Percentiles rank a stretch among this genome's conserved stretches.
Conservation (phyloP, 2,888 invertebrate genomes). For the Drosophila monieri region DNA sequence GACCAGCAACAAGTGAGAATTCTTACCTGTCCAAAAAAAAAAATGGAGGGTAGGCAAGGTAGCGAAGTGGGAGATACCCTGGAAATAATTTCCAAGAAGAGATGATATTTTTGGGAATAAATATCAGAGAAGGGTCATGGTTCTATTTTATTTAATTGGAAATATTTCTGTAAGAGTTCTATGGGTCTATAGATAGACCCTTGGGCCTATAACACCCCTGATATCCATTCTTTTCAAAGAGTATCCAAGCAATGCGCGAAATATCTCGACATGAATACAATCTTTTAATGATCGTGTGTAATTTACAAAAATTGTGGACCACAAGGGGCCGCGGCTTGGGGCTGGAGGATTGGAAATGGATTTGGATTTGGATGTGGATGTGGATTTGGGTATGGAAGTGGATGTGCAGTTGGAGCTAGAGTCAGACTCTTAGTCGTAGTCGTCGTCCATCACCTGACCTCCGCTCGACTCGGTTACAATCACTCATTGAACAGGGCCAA, state of each 20-base stretch:
- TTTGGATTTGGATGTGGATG: conserved; percentile 17
- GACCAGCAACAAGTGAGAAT: conserved; percentile 37
- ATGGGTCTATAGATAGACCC: no score
- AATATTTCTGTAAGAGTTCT: no score
- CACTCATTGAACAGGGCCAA: conserved; percentile 60
- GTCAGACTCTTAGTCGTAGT: conserved; percentile 38
- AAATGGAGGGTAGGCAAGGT: rapidly evolving
- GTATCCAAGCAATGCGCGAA: conserved; percentile 50
- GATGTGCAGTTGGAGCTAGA: conserved; percentile 18
- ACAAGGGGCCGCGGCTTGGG: conserved; percentile 42
- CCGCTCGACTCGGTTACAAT: conserved; percentile 66
- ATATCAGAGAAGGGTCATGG: no score
- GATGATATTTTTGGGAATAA: background rate
- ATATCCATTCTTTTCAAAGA: background rate
- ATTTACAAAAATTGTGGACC: conserved; percentile 76
- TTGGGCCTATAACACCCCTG: no score
- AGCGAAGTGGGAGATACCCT: background rate
- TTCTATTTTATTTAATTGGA: no score
- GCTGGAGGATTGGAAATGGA: conserved; percentile 12
- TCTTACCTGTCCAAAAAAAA: conserved; percentile 8
- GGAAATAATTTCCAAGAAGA: background rate
- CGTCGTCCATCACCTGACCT: conserved; percentile 75
- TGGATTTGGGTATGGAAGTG: conserved; percentile 22
- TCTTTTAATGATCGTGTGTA: conserved; percentile 82
- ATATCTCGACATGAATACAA: conserved; percentile 79